Base-by-base conservation (phyloP, 2,113 vertebrate species). In the Phoxinus phoxinus region DNA sequence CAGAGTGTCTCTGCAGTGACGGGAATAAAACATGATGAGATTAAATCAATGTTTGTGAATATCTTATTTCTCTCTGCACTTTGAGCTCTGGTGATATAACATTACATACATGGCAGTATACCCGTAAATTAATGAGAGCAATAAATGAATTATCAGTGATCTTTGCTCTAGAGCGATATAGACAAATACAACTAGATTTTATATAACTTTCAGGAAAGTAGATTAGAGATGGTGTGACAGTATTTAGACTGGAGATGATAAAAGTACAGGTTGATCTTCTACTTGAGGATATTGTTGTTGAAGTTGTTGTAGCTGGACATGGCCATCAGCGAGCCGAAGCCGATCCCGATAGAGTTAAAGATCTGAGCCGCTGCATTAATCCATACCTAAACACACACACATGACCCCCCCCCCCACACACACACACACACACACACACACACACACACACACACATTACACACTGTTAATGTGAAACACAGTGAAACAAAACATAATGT, bases 251-350 rank as follows among this genome's bases (percentile, higher is more conserved):
- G 2, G 27, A 2, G 19, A 44, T 44, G 19, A 44, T 44, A 13
- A 41, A 13, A 30, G 6, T 7, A 21, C 23, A 13, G 1, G 30
- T 72, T 44, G 37, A 9, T 41, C 41, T 41, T 41, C 41, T 41
- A 95, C 95, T 94, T 95, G 4, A 95, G 85, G 51, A 95, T 51
- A 4, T 92, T 95, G 92, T 95, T 95, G 92, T 95, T 93, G 90
- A 94, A 95, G 85, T 90, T 88, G 87, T 94, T 95, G 89, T 95
- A 95, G 88, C 95, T 95, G 53, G 95, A 90, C 95, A 95, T 95
- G 51, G 94, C 92, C 87, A 95, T 51, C 59, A 95, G 87, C 1
- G 91, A 94, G 8, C 95, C 95, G 15, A 95, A 95, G 5, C 94
- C 94, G 23, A 95, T 95, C 19, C 94, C 94, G 1, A 95, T 93